Base-by-base conservation (phyloP, 1,140 invertebrate genomes). In the Zaprionus lachaisei region DNA sequence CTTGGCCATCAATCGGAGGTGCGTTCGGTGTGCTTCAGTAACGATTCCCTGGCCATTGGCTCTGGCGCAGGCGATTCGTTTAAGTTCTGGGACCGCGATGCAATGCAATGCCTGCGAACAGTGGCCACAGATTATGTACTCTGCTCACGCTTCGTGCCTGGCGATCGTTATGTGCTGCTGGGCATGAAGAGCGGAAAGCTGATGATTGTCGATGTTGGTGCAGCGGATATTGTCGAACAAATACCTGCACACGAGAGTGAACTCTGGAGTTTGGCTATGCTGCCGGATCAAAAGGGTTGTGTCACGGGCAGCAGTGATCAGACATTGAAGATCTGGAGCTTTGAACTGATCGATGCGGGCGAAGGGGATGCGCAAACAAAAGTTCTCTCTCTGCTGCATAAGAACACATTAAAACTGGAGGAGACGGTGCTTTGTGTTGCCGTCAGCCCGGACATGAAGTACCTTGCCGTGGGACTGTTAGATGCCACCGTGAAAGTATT, bases 401-500 rank as follows among this genome's bases (percentile, higher is more conserved):
- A 95, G 54, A 95, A 95, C 79, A 98, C 97, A 0, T 93, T 99
- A 17, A 96, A 98, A 93, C 92, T 99, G 72, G 96, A 98, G 79
- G 98, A 99, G 83, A 95, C 95, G 66, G 96, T 99, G 47, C 93
- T 98, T 1, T 96, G 96, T 85, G 95, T 98, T 0, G 95, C 95
- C 93, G 95, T 98, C 34, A 98, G 96, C 84, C 96, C 97, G 2
- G 97, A 99, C 93, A 96, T 95, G 76, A 96, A 96, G 94, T 97
- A 98, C 79, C 92, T 99, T 17, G 98, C 98, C 6, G 97, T 98
- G 28, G 96, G 98, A 1, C 93, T 99, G 14, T 93, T 99, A 3
- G 98, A 99, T 94, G 97, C 95, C 15, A 99, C 98, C 15, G 97
- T 99, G 0, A 98, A 99, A 94, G 96, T 99, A 76, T 99, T 99